These are phyloP conservation scores for Anabacerthia variegaticeps DNA, from an alignment of 2,797 vertebrate species.

Conservation along the genomic window DNA sequence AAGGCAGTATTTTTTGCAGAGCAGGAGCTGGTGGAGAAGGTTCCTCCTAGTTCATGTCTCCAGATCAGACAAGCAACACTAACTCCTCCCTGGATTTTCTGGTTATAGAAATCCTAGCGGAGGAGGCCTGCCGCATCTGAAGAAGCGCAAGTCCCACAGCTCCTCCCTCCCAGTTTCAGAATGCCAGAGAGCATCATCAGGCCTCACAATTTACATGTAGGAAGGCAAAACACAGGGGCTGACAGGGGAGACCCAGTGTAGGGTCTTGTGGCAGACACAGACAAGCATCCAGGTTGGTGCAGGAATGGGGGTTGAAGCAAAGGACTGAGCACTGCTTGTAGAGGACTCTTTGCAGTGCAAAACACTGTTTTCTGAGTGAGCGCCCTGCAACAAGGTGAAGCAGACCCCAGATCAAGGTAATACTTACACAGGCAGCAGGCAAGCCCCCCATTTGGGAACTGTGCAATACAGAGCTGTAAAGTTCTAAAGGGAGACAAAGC, in stretches of 20 bases:
- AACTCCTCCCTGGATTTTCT: constrained; percentile 53
- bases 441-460: neutral
- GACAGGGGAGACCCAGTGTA: accelerated
- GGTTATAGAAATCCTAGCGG: neutral
- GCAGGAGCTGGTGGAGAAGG: neutral
- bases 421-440: neutral
- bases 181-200: neutral
- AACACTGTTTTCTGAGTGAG: neutral
- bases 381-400: neutral
- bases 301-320: neutral
- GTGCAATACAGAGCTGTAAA: neutral
- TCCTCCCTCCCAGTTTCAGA: neutral
- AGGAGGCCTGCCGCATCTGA: neutral
- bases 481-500: neutral
- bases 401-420: neutral
- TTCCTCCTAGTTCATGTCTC: neutral
- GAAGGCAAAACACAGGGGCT: neutral
- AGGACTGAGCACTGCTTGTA: neutral
- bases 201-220: neutral
- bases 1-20: neutral
- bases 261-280: neutral
- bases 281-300: accelerated
- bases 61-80: neutral
- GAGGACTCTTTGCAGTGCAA: neutral
- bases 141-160: neutral